Percentiles rank a stretch among this genome's conserved stretches.
These are phyloP conservation scores for Odontothrips loti DNA, from an alignment of 2,888 invertebrate species.

Conservation along the genomic window DNA sequence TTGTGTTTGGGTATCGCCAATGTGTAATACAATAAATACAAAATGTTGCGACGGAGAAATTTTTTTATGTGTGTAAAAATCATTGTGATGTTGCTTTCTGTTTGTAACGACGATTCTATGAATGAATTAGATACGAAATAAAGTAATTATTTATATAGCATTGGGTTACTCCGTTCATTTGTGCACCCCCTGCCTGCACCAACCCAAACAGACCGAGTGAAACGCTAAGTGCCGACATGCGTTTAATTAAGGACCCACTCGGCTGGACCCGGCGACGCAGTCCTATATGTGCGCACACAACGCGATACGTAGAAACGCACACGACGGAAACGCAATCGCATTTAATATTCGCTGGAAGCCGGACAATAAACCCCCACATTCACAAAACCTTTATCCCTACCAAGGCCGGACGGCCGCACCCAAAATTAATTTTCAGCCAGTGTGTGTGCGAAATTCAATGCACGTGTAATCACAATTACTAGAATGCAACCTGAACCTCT, in stretches of 20 bases:
- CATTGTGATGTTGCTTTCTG: constrained; percentile 9
- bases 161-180: not conserved
- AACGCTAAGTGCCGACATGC: not conserved
- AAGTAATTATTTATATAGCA: constrained; percentile 18
- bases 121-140: constrained; percentile 7
- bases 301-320: too few relatives aligned
- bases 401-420: too few relatives aligned
- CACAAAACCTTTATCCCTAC: too few relatives aligned
- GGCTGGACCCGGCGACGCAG: not conserved
- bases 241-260: not conserved
- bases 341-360: too few relatives aligned
- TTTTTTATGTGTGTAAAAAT: constrained; percentile 13
- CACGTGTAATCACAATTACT: too few relatives aligned
- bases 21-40: not conserved
- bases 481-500: too few relatives aligned
- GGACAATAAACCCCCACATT: too few relatives aligned
- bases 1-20: not conserved
- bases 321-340: too few relatives aligned
- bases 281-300: not conserved
- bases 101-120: not conserved
- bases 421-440: too few relatives aligned
- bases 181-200: not conserved
- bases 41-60: not conserved
- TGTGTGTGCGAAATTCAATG: too few relatives aligned
- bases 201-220: not conserved